Conservation (phyloP, 2,797 vertebrate genomes). For the Thamnophis elegans region DNA sequence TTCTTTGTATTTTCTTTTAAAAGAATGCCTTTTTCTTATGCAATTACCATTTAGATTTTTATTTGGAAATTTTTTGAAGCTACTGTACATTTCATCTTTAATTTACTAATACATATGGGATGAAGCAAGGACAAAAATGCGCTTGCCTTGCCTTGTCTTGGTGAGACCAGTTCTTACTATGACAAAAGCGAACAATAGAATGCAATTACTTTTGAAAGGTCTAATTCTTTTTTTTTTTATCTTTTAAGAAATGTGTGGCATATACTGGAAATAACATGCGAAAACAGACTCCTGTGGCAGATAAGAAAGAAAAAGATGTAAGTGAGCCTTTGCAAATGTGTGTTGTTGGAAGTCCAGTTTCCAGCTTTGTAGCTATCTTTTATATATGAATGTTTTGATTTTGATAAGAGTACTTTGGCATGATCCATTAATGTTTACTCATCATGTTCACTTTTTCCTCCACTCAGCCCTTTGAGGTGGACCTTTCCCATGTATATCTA, state of each 20-base stretch:
- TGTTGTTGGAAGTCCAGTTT: not conserved
- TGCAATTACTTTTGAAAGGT: accelerated
- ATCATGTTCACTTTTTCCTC: conserved; percentile 12
- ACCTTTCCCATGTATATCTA: conserved; percentile 94
- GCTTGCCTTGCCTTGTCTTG: not conserved
- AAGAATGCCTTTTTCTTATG: not conserved
- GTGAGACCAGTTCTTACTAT: not conserved
- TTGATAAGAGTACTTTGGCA: not conserved
- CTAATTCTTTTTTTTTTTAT: not conserved
- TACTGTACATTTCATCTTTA: not conserved
- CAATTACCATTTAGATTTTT: not conserved
- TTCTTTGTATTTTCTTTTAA: not conserved
- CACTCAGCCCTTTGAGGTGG: conserved; percentile 91
- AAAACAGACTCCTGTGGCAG: conserved; percentile 93
- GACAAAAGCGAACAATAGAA: not conserved
- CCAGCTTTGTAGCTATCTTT: not conserved
- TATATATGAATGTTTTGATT: not conserved
- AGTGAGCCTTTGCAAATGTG: conserved; percentile 58
- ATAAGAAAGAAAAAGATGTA: conserved; percentile 99
- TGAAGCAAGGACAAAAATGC: not conserved
- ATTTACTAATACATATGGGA: not conserved
- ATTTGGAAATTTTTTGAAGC: not conserved
- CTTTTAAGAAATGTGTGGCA: conserved; percentile 94
- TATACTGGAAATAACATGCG: conserved; percentile 99
- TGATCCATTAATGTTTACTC: not conserved